A percentile compares a stretch with the other conserved stretches of the same genome.
phyloP scores from a whole-genome alignment of 2,797 vertebrate species.

The Coilia nasus region DNA sequence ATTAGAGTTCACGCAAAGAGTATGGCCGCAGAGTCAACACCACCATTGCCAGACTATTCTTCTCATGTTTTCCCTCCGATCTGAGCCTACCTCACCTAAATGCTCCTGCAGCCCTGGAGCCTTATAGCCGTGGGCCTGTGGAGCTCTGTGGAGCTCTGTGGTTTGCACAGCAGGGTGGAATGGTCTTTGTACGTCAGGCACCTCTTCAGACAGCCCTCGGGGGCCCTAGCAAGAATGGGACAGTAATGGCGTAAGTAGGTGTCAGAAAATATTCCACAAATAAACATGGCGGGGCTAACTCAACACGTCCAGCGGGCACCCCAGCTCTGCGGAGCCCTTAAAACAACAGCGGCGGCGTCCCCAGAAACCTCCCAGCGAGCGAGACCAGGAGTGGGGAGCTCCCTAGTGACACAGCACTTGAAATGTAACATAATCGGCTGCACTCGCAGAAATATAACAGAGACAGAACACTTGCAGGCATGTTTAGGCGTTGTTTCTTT shows the following conservation, averaged over 20 bases:
- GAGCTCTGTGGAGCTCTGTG: constrained; percentile 14
- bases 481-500: constrained; percentile 48
- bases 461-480: constrained; percentile 52
- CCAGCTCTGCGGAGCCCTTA: constrained; percentile 76
- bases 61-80: not conserved
- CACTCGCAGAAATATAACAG: constrained; percentile 76
- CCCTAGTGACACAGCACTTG: constrained; percentile 79
- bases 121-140: not conserved
- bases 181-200: constrained; percentile 59
- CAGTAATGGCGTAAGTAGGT: constrained; percentile 81
- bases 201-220: constrained; percentile 59
- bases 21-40: constrained; percentile 6
- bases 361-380: constrained; percentile 62
- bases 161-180: constrained; percentile 38
- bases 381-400: constrained; percentile 69
- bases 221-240: constrained; percentile 64
- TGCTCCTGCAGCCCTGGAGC: not conserved
- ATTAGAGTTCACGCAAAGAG: not conserved
- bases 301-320: constrained; percentile 69
- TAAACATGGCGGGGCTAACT: constrained; percentile 77
- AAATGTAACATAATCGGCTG: constrained; percentile 78
- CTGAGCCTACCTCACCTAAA: not conserved
- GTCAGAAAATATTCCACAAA: constrained; percentile 85
- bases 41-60: not conserved
- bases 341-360: constrained; percentile 73